phyloP scores from a whole-genome alignment of 2,888 invertebrate genomes.

The Agrotis ipsilon region DNA sequence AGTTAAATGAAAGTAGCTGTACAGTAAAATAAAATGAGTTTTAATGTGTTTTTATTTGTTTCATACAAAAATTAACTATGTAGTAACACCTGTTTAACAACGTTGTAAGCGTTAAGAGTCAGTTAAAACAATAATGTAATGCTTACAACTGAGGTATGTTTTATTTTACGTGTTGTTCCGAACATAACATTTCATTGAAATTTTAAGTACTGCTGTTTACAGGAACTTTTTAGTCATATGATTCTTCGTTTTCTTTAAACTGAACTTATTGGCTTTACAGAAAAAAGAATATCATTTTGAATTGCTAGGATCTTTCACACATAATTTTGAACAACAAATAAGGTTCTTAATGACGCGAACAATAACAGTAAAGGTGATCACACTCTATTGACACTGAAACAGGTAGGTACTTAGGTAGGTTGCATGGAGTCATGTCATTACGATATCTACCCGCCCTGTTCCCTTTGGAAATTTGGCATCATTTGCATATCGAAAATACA shows the following conservation, averaged over 20 bases:
- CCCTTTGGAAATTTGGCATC: not conserved
- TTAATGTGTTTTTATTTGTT: not conserved
- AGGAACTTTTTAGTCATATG: no score
- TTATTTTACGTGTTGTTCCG: no score
- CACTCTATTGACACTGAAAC: not conserved
- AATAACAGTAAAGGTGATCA: not conserved
- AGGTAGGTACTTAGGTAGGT: no score
- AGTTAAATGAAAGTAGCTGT: not conserved
- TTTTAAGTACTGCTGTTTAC: no score
- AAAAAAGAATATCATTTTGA: no score
- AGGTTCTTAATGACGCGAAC: no score
- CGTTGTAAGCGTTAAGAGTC: not conserved
- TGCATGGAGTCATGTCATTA: not conserved
- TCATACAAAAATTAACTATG: not conserved
- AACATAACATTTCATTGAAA: no score
- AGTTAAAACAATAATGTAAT: not conserved
- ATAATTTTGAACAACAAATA: no score
- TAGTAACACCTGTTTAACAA: conserved; percentile 1
- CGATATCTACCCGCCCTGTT: conserved; percentile 9
- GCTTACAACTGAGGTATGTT: not conserved
- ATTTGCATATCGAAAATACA: not conserved
- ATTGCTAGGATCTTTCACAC: no score
- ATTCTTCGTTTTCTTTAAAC: no score
- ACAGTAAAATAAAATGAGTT: not conserved
- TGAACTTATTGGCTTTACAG: no score